Evolutionary conservation across 2,888 invertebrate species (phyloP).

Genomic region (Gymnocheta viridis): DNA sequence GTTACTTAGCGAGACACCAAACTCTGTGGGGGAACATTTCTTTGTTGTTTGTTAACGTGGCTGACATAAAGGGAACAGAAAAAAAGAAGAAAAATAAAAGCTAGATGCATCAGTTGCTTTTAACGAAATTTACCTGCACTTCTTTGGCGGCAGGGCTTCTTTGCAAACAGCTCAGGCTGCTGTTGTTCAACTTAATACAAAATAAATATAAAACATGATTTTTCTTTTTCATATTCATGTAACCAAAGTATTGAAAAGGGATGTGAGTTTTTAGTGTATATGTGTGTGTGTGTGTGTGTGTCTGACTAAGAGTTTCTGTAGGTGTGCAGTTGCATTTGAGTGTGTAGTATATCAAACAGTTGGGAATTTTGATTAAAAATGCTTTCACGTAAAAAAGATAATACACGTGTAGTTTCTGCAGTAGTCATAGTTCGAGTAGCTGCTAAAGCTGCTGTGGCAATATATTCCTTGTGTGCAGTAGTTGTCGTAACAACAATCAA

Average conservation of each 20-base stretch:
- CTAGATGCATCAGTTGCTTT: constrained; percentile 54
- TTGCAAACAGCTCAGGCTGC: constrained; percentile 14
- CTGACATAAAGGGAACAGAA: neutral
- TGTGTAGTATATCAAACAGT: constrained; percentile 77
- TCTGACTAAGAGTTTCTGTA: neutral
- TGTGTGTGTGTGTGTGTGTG: neutral
- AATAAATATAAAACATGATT: constrained; percentile 52
- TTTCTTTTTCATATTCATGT: constrained; percentile 35
- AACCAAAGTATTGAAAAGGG: neutral
- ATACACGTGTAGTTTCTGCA: constrained; percentile 51
- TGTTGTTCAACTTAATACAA: constrained; percentile 46
- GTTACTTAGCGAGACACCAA: constrained; percentile 56
- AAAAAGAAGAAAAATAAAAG: neutral
- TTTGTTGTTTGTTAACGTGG: constrained; percentile 32
- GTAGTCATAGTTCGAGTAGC: constrained; percentile 23
- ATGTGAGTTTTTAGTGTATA: neutral
- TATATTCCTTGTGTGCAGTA: constrained; percentile 5
- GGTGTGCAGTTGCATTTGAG: constrained; percentile 70
- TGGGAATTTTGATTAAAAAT: constrained; percentile 82
- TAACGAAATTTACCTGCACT: constrained; percentile 55
- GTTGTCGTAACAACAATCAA: constrained; percentile 47
- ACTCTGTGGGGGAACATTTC: constrained; percentile 24
- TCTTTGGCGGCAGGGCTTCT: constrained; percentile 31
- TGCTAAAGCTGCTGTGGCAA: neutral
- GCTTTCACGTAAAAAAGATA: constrained; percentile 77